A percentile compares a stretch with the other conserved stretches of the same genome.
These are phyloP conservation scores for Chrysomela aeneicollis DNA, from an alignment of 2,888 invertebrate genomes.

Conservation along the genomic window DNA sequence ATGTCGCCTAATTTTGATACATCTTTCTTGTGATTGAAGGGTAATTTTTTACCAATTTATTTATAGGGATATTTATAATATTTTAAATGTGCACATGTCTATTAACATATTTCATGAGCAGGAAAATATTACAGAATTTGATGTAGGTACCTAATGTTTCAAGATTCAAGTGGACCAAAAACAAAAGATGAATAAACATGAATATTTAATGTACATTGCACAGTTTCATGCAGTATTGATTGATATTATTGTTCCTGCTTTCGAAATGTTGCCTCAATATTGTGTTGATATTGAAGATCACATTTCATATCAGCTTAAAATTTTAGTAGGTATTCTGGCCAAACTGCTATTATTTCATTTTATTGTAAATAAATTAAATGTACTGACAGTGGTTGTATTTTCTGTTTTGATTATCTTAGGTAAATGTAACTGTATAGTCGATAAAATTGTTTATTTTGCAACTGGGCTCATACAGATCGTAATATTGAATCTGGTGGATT, in stretches of 20 bases:
- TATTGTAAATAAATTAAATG: conserved; percentile 34
- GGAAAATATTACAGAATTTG: conserved; percentile 4
- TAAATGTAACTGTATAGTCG: conserved; percentile 33
- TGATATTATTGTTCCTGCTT: conserved; percentile 2
- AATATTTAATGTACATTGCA: not conserved
- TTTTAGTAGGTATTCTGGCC: conserved; percentile 19
- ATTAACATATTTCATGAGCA: conserved; percentile 16
- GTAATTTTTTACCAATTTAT: conserved; percentile 51
- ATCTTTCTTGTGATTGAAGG: conserved; percentile 50
- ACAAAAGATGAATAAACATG: not conserved
- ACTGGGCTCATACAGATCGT: conserved; percentile 24
- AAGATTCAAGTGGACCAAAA: conserved; percentile 1
- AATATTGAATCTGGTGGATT: not conserved
- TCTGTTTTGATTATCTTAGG: conserved; percentile 20
- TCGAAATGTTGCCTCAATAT: conserved; percentile 5
- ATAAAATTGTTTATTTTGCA: conserved; percentile 38
- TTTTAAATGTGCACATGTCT: conserved; percentile 43
- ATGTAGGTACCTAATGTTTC: conserved; percentile 6
- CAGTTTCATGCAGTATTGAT: not conserved
- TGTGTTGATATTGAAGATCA: conserved; percentile 13
- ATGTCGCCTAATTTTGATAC: conserved; percentile 37
- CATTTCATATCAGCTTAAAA: conserved; percentile 7
- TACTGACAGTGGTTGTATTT: conserved; percentile 30
- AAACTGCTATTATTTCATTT: conserved; percentile 22
- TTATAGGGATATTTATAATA: conserved; percentile 49